Evolutionary conservation across 2,888 invertebrate genomes (phyloP).

Genomic region (Marronus borbonicus): DNA sequence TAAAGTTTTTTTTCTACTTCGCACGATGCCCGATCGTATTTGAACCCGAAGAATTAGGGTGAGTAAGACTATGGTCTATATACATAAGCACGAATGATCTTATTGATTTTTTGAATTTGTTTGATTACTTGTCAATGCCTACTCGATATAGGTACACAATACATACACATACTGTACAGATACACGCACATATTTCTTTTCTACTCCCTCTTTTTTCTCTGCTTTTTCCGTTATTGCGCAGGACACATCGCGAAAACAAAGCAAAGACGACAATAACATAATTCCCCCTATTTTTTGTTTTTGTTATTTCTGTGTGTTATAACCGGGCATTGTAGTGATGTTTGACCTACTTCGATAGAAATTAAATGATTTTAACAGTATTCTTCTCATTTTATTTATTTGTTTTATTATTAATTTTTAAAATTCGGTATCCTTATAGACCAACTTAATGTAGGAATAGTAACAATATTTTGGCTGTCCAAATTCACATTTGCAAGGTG

Average conservation of each 20-base stretch:
- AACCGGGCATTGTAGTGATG: background rate
- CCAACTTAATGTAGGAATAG: no score
- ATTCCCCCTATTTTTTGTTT: conserved; percentile 23
- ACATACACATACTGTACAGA: conserved; percentile 10
- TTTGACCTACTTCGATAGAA: background rate
- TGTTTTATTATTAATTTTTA: no score
- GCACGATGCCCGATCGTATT: background rate
- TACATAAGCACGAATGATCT: conserved; percentile 19
- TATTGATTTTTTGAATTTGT: conserved; percentile 46
- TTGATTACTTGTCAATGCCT: conserved; percentile 34
- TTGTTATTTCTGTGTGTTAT: background rate
- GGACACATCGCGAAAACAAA: background rate
- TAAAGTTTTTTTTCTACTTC: background rate
- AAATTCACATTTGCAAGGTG: no score
- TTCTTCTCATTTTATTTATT: no score
- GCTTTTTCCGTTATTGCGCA: conserved; percentile 21
- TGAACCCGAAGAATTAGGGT: conserved; percentile 22
- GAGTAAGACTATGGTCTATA: conserved; percentile 32
- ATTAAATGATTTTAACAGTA: no score
- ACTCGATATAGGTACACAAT: conserved; percentile 16
- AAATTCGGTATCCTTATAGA: no score
- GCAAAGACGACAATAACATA: conserved; percentile 22
- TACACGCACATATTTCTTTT: background rate
- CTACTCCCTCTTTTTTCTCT: conserved; percentile 25
- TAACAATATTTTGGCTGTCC: background rate